These are phyloP conservation scores for Buathra laborator DNA, from an alignment of 2,888 invertebrate species.

Conservation along the genomic window DNA sequence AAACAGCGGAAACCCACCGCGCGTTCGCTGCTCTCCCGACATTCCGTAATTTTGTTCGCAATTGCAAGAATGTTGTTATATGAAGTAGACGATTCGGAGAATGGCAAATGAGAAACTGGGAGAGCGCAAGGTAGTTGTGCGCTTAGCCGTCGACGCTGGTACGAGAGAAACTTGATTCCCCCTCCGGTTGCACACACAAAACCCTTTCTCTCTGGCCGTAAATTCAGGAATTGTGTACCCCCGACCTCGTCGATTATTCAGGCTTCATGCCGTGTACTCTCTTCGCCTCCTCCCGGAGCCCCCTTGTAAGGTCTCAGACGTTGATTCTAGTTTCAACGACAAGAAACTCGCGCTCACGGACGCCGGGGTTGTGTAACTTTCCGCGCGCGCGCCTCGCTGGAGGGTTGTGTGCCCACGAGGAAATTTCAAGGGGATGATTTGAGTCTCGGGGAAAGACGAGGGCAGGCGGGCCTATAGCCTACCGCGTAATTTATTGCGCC, in stretches of 20 bases:
- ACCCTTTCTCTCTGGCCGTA: background rate
- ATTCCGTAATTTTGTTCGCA: conserved; percentile 18
- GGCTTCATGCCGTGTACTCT: background rate
- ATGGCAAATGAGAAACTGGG: background rate
- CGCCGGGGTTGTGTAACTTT: background rate
- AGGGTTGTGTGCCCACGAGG: background rate
- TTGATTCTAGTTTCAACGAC: background rate
- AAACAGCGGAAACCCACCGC: background rate
- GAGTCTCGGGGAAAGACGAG: background rate
- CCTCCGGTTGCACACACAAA: background rate
- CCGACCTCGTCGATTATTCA: conserved; percentile 31
- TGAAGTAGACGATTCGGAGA: background rate
- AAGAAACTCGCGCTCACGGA: background rate
- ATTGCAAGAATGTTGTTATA: conserved; percentile 32
- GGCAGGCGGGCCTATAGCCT: background rate
- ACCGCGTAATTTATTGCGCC: background rate
- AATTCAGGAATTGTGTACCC: conserved; percentile 29
- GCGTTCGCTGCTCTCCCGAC: background rate
- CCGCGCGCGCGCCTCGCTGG: background rate
- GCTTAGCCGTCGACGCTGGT: background rate
- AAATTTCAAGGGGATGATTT: conserved; percentile 23
- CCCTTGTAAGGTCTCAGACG: too few species aligned
- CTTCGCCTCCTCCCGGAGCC: background rate
- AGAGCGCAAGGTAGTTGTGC: background rate
- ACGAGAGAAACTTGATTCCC: background rate